Conservation (phyloP, 2,888 invertebrate species). For the Gandaritis pyraliata region DNA sequence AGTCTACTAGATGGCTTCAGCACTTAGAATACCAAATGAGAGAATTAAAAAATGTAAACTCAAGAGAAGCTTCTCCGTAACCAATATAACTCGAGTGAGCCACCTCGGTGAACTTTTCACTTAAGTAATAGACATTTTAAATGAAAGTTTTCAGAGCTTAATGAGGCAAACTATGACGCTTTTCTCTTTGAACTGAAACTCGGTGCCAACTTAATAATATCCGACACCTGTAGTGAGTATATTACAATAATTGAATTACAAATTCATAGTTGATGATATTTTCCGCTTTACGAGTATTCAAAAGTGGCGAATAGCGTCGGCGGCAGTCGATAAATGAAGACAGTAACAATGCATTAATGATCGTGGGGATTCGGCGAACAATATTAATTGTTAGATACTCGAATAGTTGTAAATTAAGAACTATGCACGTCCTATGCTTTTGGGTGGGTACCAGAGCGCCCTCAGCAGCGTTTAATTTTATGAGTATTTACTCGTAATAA, state of each 20-base stretch:
- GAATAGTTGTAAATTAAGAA: constrained; percentile 44
- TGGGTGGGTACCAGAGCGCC: constrained; percentile 39
- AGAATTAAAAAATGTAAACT: constrained; percentile 4
- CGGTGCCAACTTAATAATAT: not conserved
- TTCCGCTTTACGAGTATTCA: constrained; percentile 4
- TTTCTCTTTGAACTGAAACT: constrained; percentile 8
- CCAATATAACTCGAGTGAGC: not conserved
- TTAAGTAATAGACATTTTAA: not conserved
- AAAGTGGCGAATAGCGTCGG: constrained; percentile 27
- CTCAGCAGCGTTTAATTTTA: constrained; percentile 59
- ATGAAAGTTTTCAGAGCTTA: constrained; percentile 7
- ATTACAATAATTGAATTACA: constrained; percentile 21
- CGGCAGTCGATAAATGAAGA: constrained; percentile 29
- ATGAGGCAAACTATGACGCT: not conserved
- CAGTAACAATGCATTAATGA: constrained; percentile 39
- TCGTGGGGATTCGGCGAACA: constrained; percentile 31
- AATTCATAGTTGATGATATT: constrained; percentile 9
- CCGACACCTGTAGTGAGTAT: constrained; percentile 12
- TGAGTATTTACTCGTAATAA: constrained; percentile 66
- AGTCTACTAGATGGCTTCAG: constrained; percentile 8
- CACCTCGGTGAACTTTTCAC: not conserved
- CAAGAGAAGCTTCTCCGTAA: constrained; percentile 12
- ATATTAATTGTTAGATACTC: constrained; percentile 29
- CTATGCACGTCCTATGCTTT: constrained; percentile 32
- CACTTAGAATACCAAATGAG: constrained; percentile 11